A percentile compares a stretch with the other conserved stretches of the same genome.
Conservation (phyloP, 2,888 invertebrate genomes). For the Ypsolopha sequella region DNA sequence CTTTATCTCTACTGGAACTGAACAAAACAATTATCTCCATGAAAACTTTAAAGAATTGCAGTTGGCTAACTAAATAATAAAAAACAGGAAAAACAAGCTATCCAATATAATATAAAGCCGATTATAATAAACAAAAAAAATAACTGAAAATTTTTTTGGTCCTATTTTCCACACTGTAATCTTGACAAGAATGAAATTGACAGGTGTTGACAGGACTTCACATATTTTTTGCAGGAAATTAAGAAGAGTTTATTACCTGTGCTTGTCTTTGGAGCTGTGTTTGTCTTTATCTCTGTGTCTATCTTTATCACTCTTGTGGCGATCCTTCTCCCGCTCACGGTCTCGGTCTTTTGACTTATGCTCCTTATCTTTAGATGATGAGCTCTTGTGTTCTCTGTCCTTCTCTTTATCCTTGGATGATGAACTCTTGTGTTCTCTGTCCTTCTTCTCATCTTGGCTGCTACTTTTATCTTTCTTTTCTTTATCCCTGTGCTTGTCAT, state of each 20-base stretch:
- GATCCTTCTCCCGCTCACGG: constrained; percentile 45
- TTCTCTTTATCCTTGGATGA: constrained; percentile 46
- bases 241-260: constrained; percentile 41
- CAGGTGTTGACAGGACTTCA: background rate
- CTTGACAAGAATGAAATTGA: background rate
- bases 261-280: constrained; percentile 68
- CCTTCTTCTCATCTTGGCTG: constrained; percentile 29
- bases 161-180: background rate
- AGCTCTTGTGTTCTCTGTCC: constrained; percentile 33
- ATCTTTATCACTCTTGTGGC: constrained; percentile 49
- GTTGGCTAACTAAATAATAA: too few species aligned
- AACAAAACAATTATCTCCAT: background rate
- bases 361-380: constrained; percentile 52
- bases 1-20: constrained; percentile 33
- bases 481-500: constrained; percentile 29
- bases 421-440: constrained; percentile 39
- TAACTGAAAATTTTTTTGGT: background rate
- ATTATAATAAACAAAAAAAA: background rate
- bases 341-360: constrained; percentile 43
- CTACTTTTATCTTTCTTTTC: constrained; percentile 25
- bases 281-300: constrained; percentile 57
- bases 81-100: too few species aligned
- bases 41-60: too few species aligned
- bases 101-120: too few species aligned
- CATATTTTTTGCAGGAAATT: background rate